A percentile compares a stretch with the other conserved stretches of the same genome.
Evolutionary conservation across 1,140 invertebrate species (phyloP).

Genomic region (Tetraneura akinire): DNA sequence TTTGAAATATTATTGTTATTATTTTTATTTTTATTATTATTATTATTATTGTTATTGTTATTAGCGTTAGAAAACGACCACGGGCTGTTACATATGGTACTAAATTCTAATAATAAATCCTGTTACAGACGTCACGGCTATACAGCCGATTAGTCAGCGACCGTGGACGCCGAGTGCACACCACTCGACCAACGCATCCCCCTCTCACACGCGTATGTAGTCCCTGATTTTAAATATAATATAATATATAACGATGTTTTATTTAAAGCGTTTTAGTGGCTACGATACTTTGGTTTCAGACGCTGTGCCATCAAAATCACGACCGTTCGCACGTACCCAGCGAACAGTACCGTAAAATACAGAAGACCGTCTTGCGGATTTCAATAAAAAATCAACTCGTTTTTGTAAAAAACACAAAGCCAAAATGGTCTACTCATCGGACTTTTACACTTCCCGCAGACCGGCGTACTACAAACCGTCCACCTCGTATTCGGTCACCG

Average conservation of each 20-base stretch:
- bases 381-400: no score
- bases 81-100: conserved; percentile 34
- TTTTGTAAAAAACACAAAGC: not conserved
- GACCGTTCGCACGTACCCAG: not conserved
- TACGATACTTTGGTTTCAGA: not conserved
- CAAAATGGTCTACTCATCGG: conserved; percentile 86
- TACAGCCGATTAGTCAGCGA: conserved; percentile 38
- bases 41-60: not conserved
- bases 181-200: conserved; percentile 14
- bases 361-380: not conserved
- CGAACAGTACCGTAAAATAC: no score
- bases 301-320: not conserved
- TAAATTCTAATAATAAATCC: conserved; percentile 39
- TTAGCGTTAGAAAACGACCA: conserved; percentile 6
- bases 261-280: conserved; percentile 23
- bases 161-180: conserved; percentile 42
- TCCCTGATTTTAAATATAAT: not conserved
- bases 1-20: not conserved
- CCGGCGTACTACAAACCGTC: conserved; percentile 63
- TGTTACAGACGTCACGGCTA: conserved; percentile 2
- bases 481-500: conserved; percentile 76
- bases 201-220: not conserved
- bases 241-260: conserved; percentile 45
- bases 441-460: conserved; percentile 83
- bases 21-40: not conserved